phyloP scores from a whole-genome alignment of 92 coral and sea anemone genomes.

The Ricordea florida region DNA sequence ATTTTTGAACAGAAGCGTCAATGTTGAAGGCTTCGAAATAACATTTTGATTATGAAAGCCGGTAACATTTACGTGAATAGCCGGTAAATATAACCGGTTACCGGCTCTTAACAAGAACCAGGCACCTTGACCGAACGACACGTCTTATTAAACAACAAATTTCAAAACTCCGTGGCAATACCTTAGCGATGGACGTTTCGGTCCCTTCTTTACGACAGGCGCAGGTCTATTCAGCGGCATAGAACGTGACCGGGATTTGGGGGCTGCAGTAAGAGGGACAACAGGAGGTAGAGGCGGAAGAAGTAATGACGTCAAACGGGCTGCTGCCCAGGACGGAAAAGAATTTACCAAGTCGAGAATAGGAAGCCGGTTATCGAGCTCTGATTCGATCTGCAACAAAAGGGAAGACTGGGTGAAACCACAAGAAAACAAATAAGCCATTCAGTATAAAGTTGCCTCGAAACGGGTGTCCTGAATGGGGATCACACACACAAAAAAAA shows the following conservation, averaged over 20 bases:
- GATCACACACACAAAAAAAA: too few relatives aligned
- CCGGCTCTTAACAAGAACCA: too few relatives aligned
- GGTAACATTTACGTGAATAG: too few relatives aligned
- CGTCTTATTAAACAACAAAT: not conserved
- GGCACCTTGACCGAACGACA: too few relatives aligned
- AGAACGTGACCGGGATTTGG: constrained; percentile 67
- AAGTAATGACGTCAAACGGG: constrained; percentile 61
- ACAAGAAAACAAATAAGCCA: too few relatives aligned
- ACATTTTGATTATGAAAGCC: too few relatives aligned
- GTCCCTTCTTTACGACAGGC: constrained; percentile 39
- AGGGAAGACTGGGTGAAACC: too few relatives aligned
- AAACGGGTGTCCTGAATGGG: too few relatives aligned
- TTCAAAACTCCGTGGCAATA: not conserved
- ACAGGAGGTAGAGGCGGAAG: constrained; percentile 79
- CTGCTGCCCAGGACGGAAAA: constrained; percentile 69
- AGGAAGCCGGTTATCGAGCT: constrained; percentile 54
- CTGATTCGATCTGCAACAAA: constrained; percentile 77
- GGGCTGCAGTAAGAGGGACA: constrained; percentile 52
- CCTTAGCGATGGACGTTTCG: constrained; percentile 79
- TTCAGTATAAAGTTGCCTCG: too few relatives aligned
- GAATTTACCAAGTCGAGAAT: constrained; percentile 28
- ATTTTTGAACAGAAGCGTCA: too few relatives aligned
- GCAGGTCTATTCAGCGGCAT: constrained; percentile 9
- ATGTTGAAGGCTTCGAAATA: too few relatives aligned
- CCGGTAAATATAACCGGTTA: too few relatives aligned